Base-by-base conservation (phyloP, 2,797 vertebrate genomes). In the Octomys mimax region DNA sequence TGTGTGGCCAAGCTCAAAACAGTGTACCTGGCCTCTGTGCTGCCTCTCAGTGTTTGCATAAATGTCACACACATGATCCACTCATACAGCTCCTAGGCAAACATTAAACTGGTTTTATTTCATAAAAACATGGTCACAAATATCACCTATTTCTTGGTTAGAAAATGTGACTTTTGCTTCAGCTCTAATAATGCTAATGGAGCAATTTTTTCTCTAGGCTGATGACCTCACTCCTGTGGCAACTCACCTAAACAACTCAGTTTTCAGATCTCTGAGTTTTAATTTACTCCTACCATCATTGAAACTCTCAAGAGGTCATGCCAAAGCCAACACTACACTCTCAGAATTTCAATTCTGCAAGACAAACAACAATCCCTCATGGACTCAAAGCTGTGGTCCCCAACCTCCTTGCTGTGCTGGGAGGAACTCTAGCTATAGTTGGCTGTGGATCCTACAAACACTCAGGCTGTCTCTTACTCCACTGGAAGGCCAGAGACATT, bases 261-360 rank as follows among this genome's bases (percentile, higher is more conserved):
- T 81, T 62, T 81, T 94, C 62, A 91, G 70, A 85, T 71, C 59
- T 49, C 57, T 33, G 70, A 87, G 28, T 57, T 91, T 89, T 73
- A 49, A 13, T 94, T 87, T 57, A 75, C 54, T 92, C 85, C 68
- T 92, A 73, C 22, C 64, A 18, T 24, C 21, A n/a, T 54, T 64
- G 82, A 93, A 95, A 61, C 33, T 64, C 64, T 70, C 81, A 31
- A 54, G n/a, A 26, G n/a, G 36, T 16, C 62, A 31, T 12, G 24
- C 14, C 49, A 77, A 68, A 70, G 11, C 8, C 21, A 16, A 75
- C 28, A 24, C 6, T 3, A 13, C 42, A 5, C 33, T 3, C 61
- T 79, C 21, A 73, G 83, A 19, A 21, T 36, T 18, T 64, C 3
- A 8, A 46, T 77, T 68, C 57, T 57, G 3, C 1, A 81, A 85